phyloP scores from a whole-genome alignment of 2,797 vertebrate genomes.

The Psittacula derbiana region DNA sequence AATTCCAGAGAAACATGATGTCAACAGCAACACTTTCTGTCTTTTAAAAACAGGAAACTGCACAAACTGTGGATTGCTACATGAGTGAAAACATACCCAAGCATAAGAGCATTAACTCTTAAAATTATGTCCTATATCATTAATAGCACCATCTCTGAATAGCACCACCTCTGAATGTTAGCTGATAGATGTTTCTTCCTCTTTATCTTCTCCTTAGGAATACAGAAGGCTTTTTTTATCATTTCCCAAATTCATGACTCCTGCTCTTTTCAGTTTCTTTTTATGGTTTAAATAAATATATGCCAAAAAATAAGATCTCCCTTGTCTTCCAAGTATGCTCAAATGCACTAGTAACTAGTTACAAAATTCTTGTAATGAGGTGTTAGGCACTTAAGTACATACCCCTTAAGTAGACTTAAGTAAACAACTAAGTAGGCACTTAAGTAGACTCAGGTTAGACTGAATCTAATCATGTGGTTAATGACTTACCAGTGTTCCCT shows the following conservation, averaged over 20 bases:
- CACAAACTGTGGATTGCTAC: not conserved
- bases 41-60: not conserved
- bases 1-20: not conserved
- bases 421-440: constrained; percentile 39
- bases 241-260: not conserved
- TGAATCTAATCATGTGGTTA: not conserved
- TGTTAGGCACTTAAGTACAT: constrained; percentile 18
- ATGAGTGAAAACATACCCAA: not conserved
- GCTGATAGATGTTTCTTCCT: not conserved
- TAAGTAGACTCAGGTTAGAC: constrained; percentile 24
- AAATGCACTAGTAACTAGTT: not conserved
- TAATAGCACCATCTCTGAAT: constrained; percentile 11
- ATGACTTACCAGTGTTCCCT: not conserved
- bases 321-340: not conserved
- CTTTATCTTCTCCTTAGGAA: not conserved
- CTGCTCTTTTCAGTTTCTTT: not conserved
- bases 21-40: not conserved
- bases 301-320: not conserved
- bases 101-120: not conserved
- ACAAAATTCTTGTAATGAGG: not conserved
- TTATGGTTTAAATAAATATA: not conserved
- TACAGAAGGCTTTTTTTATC: not conserved
- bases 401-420: not conserved
- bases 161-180: not conserved
- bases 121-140: not conserved